phyloP scores from a whole-genome alignment of 2,888 invertebrate genomes.

The Drosophila neutralis region DNA sequence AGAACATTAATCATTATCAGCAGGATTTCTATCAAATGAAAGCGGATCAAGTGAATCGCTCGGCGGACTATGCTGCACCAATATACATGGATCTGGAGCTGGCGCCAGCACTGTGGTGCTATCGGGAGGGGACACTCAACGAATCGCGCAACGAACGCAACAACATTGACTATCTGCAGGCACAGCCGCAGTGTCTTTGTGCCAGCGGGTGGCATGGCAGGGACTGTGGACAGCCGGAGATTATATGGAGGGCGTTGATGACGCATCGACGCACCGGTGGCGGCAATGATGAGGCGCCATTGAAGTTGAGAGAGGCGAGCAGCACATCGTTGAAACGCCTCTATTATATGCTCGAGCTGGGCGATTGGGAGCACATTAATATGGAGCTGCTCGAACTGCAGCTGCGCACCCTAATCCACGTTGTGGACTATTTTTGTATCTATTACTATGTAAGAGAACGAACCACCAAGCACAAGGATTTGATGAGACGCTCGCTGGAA shows the following conservation, averaged over 20 bases:
- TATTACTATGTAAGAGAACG: conserved; percentile 71
- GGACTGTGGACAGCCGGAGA: conserved; percentile 89
- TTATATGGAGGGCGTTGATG: conserved; percentile 88
- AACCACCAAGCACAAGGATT: conserved; percentile 17
- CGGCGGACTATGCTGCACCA: conserved; percentile 64
- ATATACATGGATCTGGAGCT: conserved; percentile 60
- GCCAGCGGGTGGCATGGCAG: conserved; percentile 88
- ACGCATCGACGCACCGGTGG: conserved; percentile 78
- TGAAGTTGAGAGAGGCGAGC: conserved; percentile 66
- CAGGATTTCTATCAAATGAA: conserved; percentile 72
- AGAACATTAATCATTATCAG: conserved; percentile 66
- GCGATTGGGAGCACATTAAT: conserved; percentile 83
- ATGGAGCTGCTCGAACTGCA: conserved; percentile 87
- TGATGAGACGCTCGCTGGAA: conserved; percentile 80
- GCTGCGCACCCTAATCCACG: conserved; percentile 87
- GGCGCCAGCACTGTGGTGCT: conserved; percentile 72
- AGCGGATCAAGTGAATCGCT: conserved; percentile 56
- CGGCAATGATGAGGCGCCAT: conserved; percentile 80
- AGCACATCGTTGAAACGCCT: conserved; percentile 85
- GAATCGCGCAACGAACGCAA: conserved; percentile 41
- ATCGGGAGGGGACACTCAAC: conserved; percentile 76
- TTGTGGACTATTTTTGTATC: conserved; percentile 88
- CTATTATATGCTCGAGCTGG: conserved; percentile 86
- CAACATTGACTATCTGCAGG: conserved; percentile 61
- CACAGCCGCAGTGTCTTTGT: conserved; percentile 85